These are phyloP conservation scores for Heterohyrax brucei DNA, from an alignment of 2,797 vertebrate species.

Conservation along the genomic window DNA sequence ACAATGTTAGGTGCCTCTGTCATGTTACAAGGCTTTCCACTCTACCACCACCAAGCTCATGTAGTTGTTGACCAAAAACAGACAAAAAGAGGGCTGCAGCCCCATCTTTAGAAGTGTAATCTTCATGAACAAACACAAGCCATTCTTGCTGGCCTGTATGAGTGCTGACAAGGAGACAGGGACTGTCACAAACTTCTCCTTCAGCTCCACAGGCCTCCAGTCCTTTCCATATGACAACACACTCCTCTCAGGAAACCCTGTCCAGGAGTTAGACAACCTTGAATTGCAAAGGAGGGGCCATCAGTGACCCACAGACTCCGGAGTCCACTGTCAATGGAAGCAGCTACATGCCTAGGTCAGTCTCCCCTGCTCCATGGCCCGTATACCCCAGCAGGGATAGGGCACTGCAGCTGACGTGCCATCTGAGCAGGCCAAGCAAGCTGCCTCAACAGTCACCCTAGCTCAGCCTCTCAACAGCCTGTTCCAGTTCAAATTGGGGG, in stretches of 20 bases:
- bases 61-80: neutral
- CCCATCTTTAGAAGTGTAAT: neutral
- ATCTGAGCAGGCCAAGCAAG: neutral
- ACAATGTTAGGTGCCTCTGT: neutral
- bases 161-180: rapidly evolving
- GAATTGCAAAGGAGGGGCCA: neutral
- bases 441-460: neutral
- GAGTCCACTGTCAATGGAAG: neutral
- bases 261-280: neutral
- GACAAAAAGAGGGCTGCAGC: neutral
- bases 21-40: neutral
- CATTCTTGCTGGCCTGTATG: neutral
- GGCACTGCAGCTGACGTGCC: too few species aligned
- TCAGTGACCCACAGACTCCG: neutral
- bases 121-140: neutral
- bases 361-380: neutral
- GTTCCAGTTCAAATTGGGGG: neutral
- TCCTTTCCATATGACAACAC: neutral
- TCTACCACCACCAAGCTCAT: too few species aligned
- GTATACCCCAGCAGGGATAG: too few species aligned
- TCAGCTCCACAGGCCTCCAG: neutral
- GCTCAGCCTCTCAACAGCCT: neutral
- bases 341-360: neutral
- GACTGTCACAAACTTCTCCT: neutral
- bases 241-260: neutral